phyloP scores from a whole-genome alignment of 2,797 vertebrate genomes.

The Clarias fuscus region DNA sequence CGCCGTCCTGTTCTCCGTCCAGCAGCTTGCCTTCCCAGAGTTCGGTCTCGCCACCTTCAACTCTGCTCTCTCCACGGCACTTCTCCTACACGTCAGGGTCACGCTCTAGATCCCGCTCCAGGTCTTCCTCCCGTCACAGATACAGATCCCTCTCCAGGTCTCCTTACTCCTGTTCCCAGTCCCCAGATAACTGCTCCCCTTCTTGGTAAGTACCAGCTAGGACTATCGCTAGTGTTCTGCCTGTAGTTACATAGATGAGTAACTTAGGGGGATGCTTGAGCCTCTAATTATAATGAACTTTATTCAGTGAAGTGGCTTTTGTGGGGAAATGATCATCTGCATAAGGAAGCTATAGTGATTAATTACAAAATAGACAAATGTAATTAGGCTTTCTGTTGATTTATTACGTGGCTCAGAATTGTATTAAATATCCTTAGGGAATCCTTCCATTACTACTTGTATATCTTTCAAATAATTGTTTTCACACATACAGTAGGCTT shows the following conservation, averaged over 20 bases:
- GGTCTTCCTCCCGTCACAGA: conserved; percentile 86
- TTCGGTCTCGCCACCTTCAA: conserved; percentile 88
- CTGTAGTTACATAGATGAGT: conserved; percentile 20
- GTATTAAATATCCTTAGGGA: not conserved
- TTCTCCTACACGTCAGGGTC: conserved; percentile 65
- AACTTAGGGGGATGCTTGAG: conserved; percentile 31
- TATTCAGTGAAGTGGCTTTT: conserved; percentile 4
- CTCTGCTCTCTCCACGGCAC: conserved; percentile 74
- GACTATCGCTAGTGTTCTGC: not conserved
- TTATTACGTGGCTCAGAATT: not conserved
- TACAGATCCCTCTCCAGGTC: conserved; percentile 94
- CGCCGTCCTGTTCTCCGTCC: conserved; percentile 92
- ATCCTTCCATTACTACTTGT: not conserved
- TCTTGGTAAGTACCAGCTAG: conserved; percentile 53
- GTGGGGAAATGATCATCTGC: not conserved
- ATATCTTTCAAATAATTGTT: not conserved
- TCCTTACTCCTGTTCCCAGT: conserved; percentile 87
- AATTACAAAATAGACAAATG: conserved; percentile 1
- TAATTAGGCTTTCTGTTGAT: not conserved
- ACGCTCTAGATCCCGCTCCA: conserved; percentile 73
- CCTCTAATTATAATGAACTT: conserved; percentile 48
- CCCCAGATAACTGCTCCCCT: conserved; percentile 61
- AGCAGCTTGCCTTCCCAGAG: conserved; percentile 93
- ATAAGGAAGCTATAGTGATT: not conserved
- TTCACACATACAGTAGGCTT: not conserved